Evolutionary conservation across 2,797 vertebrate genomes (phyloP).

Genomic region (Melanotaenia trifasciata): DNA sequence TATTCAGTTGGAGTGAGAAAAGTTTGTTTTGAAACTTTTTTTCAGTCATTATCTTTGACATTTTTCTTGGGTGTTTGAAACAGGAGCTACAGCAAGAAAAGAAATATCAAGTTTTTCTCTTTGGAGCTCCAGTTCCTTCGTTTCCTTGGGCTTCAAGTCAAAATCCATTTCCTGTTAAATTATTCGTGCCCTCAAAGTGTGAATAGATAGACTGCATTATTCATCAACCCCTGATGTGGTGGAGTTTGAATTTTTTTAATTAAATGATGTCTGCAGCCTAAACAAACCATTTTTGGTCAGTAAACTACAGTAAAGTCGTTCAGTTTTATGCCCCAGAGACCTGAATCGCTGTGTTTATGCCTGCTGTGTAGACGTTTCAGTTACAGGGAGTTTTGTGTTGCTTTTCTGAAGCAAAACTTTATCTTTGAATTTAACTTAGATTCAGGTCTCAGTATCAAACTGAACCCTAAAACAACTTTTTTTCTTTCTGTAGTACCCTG

Average conservation of each 20-base stretch:
- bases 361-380: neutral
- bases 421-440: slow-evolving; percentile 9
- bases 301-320: slow-evolving; percentile 1
- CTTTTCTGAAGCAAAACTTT: slow-evolving; percentile 10
- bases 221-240: slow-evolving; percentile 31
- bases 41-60: neutral
- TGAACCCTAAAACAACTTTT: slow-evolving; percentile 9
- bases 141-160: slow-evolving; percentile 5
- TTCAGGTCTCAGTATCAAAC: slow-evolving; percentile 7
- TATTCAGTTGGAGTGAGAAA: neutral
- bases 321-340: neutral
- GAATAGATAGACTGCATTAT: slow-evolving; percentile 38
- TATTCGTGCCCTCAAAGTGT: slow-evolving; percentile 28
- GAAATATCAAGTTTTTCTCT: neutral
- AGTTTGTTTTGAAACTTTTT: neutral
- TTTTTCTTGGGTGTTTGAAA: neutral
- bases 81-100: neutral
- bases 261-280: slow-evolving; percentile 22
- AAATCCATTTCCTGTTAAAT: slow-evolving; percentile 28
- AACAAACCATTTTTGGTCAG: slow-evolving; percentile 22
- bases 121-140: neutral
- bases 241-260: slow-evolving; percentile 32
- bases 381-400: neutral
- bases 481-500: slow-evolving; percentile 88
- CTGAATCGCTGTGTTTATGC: slow-evolving; percentile 9